Evolutionary conservation across 2,797 vertebrate genomes (phyloP), one percentile per base, ranked within the genome.

Genomic region (Adrianichthys oophorus): DNA sequence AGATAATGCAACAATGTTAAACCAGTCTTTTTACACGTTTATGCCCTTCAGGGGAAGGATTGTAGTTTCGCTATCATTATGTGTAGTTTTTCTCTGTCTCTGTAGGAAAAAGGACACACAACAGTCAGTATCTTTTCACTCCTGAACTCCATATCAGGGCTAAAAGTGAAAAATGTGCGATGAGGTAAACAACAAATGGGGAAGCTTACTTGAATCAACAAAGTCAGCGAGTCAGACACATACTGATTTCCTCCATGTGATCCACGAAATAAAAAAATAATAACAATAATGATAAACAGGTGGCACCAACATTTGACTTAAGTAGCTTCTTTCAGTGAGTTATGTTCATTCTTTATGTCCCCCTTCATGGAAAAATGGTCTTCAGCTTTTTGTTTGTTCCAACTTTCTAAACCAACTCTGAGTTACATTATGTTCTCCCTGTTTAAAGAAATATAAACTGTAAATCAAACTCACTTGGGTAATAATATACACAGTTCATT

Each of bases 201-300:
- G 59, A 57, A 42, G 46, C 57, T 46, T 75, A 70, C 74, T 73
- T 74, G 19, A 69, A 45, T 74, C 76, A 58, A 76, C 71, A 78
- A 47, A 77, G 83, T 72, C 23, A 66, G 44, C 46, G 42, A 61
- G 50, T 68, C 62, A 59, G 18, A 52, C 15, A 41, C 54, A 62
- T 62, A 56, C 65, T 26, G 46, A 43, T 69, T 71, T 66, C 48
- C 48, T 73, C n/a, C 59, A 41, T 51, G 2, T 65, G 59, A 70
- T 49, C 49, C 61, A 59, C 68, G 60, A 62, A 54, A 43, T 68
- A 17, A 41, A 46, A 19, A 8, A 65, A 60, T 43, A 74, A 48
- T 23, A 56, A 15, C 8, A 65, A 57, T 21, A 21, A 21, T 21
- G 19, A 21, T 21, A 21, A 21, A 21, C 19, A 29, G 5, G 26